Evolutionary conservation across 2,888 invertebrate species (phyloP), one percentile per base, ranked within the genome.

Genomic region (Spilosoma lubricipeda): DNA sequence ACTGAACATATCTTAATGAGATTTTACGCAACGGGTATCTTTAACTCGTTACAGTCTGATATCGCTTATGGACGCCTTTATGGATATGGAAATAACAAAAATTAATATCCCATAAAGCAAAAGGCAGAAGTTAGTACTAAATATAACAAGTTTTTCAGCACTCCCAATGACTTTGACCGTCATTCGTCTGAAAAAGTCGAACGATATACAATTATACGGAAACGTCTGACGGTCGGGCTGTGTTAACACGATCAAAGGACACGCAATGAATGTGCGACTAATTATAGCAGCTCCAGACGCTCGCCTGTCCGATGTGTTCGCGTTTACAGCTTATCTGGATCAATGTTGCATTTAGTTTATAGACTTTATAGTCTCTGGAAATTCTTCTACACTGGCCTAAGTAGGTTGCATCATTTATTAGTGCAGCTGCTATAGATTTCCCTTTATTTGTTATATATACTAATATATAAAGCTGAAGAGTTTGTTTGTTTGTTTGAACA

Each of bases 201-300:
- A 39, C 64, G 67, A 68, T 48, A 36, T 18, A 52, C 39, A n/a
- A 30, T 65, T 65, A 36, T 23, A 70, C 59, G 59, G 42, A 56
- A 72, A 59, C 63, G 45, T 70, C 45, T 33, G 39, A 11, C 30
- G 18, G 33, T 70, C 66, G 42, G n/a, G 3, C 39, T 23, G 42
- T 45, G 52, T 73, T 69, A 73, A 33, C 56, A 7, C 48, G 82
- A 83, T 83, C 83, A 84, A 83, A 83, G 82, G 71, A 71, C 64
- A 67, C 33, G 70, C 27, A 27, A 56, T 52, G 73, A 52, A 65
- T 7, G 39, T 65, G 18, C 59, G 45, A 45, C 63, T 84, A 84
- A 79, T 68, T 77, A 75, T 83, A 83, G 78, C 45, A 27, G 5
- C 2, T 75, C 76, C 82, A 80, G 78, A 80, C 70, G 70, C 45